phyloP scores from a whole-genome alignment of 2,888 invertebrate species.

The Crematogaster levior region DNA sequence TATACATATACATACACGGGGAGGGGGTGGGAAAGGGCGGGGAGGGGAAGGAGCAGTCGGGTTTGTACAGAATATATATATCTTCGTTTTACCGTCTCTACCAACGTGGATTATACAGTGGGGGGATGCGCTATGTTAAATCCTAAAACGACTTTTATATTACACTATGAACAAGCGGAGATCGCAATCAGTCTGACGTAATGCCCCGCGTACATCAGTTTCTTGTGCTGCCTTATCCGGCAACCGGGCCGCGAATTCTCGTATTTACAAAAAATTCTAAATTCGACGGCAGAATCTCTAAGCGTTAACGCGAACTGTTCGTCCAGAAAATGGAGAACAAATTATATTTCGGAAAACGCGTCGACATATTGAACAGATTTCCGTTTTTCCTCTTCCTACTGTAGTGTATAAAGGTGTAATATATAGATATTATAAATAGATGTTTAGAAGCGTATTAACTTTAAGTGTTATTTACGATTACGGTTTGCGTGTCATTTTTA shows the following conservation, averaged over 20 bases:
- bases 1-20: constrained; percentile 61
- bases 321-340: not conserved
- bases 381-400: not conserved
- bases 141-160: constrained; percentile 74
- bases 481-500: not conserved
- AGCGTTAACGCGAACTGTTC: not conserved
- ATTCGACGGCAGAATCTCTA: constrained; percentile 49
- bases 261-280: constrained; percentile 65
- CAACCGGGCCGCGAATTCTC: constrained; percentile 23
- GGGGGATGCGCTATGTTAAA: constrained; percentile 65
- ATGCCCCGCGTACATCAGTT: constrained; percentile 62
- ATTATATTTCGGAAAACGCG: not conserved
- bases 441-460: constrained; percentile 28
- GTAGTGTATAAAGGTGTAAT: constrained; percentile 7
- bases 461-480: not conserved
- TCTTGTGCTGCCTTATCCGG: constrained; percentile 28
- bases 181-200: constrained; percentile 75
- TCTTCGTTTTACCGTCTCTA: constrained; percentile 50
- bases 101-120: constrained; percentile 62
- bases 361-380: not conserved
- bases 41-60: not conserved
- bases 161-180: constrained; percentile 81
- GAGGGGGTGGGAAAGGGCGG: not conserved
- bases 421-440: constrained; percentile 19
- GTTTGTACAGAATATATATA: constrained; percentile 67